Base-by-base conservation (phyloP, 2,113 vertebrate species). In the Oreochromis aureus region DNA sequence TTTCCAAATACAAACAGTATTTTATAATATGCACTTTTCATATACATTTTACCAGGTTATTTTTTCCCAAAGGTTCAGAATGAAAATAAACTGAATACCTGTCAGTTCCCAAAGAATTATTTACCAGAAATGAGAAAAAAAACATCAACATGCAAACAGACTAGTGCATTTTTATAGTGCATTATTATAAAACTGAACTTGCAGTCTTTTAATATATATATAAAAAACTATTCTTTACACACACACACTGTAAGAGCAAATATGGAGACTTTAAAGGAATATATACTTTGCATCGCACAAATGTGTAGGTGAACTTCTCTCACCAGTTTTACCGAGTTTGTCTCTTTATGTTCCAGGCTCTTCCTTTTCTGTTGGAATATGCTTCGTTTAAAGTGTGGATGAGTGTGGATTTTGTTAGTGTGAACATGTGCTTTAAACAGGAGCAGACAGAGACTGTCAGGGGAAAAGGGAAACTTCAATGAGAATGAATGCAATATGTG, bases 401-500 rank as follows among this genome's bases (percentile, higher is more conserved):
- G 83, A 71, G 24, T 79, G 86, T 89, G 71, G 48, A 69, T 82
- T 85, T 86, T 81, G 39, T 87, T 48, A 54, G 85, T 39, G 54
- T 71, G 84, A 85, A 44, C 39, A 12, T 81, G 18, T 11, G 66
- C 81, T 69, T 85, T 78, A 93, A 89, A 84, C 63, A 61, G 63
- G 34, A 55, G 63, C 87, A 81, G 88, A 79, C 83, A 78, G 83
- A 71, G 39, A 44, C 22, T 53, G 83, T 89, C 87, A 32, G 73
- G 92, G 85, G 80, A 84, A 80, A 87, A 89, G 86, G 63, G 48
- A 81, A 41, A 91, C 91, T 87, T 93, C 82, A 88, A 55, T 86
- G 78, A 90, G 84, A 93, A 83, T 91, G 76, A 91, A 90, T 90
- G 86, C 80, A 90, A 69, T 84, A 81, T 85, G 81, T 87, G 92